Evolutionary conservation across 2,113 vertebrate genomes (phyloP).

Genomic region (Oreotragus oreotragus): DNA sequence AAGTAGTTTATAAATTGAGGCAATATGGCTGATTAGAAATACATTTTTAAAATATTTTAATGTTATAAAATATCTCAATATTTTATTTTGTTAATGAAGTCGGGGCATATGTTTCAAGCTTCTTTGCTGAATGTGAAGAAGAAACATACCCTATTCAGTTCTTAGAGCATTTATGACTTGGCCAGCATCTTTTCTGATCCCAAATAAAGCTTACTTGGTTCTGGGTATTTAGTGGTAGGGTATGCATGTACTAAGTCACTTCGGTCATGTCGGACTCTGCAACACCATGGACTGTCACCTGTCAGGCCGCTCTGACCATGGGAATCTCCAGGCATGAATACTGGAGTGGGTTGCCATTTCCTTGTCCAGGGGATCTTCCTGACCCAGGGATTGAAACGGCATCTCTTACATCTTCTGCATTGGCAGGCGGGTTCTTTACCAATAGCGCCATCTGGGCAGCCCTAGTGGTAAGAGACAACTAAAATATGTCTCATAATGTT

Average conservation of each 20-base stretch:
- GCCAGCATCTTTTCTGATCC: not conserved
- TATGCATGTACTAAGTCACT: not conserved
- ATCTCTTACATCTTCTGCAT: not conserved
- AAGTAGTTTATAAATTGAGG: not conserved
- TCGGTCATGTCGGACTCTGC: rapidly evolving
- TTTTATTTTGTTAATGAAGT: not conserved
- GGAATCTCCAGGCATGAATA: not conserved
- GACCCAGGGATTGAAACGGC: not conserved
- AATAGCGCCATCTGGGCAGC: not conserved
- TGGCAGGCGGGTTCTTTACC: not conserved
- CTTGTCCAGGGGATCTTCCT: not conserved
- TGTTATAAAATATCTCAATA: not conserved
- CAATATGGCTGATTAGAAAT: not conserved
- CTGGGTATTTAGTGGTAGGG: not conserved
- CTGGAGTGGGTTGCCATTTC: not conserved
- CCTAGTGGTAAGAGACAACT: not conserved
- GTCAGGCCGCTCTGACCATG: not conserved
- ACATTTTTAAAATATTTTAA: not conserved
- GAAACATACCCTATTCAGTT: not conserved
- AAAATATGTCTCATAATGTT: not conserved
- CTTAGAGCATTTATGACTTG: not conserved
- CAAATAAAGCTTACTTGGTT: not conserved
- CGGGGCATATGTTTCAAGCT: not conserved
- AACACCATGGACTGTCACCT: not conserved
- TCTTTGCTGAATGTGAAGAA: not conserved